Conservation (phyloP, 2,888 invertebrate genomes). For the Steinernema hermaphroditum region DNA sequence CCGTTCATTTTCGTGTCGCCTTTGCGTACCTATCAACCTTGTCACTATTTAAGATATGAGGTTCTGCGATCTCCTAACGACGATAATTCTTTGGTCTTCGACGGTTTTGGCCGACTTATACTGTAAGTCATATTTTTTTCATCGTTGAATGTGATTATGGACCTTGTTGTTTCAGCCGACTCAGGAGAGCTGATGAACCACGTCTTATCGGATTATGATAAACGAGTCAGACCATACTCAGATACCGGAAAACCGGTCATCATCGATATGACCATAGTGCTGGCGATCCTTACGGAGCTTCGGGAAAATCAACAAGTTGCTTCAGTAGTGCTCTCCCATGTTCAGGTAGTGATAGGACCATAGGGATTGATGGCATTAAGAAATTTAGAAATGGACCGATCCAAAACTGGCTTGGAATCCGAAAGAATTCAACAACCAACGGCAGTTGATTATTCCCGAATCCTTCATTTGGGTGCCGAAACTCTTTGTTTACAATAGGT, state of each 20-base stretch:
- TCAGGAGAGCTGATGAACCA: constrained; percentile 44
- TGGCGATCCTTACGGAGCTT: constrained; percentile 61
- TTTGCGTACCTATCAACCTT: too few relatives aligned
- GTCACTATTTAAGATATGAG: background rate
- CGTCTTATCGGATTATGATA: constrained; percentile 55
- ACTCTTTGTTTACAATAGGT: constrained; percentile 60
- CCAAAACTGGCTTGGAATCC: constrained; percentile 53
- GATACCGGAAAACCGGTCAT: constrained; percentile 55
- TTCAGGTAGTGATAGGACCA: constrained; percentile 17
- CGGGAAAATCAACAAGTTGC: constrained; percentile 60
- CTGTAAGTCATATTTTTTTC: too few relatives aligned
- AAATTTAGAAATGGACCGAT: constrained; percentile 54
- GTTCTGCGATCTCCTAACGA: background rate
- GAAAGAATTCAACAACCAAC: constrained; percentile 38
- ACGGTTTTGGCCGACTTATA: background rate
- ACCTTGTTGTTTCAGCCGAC: background rate
- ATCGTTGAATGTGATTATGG: too few relatives aligned
- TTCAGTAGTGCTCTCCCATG: constrained; percentile 50
- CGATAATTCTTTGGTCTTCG: background rate
- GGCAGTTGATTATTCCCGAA: constrained; percentile 56
- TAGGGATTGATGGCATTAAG: too few relatives aligned
- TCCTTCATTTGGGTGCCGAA: constrained; percentile 61
- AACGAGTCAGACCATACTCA: constrained; percentile 56
- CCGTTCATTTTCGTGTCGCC: too few relatives aligned
- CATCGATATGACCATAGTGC: constrained; percentile 60